Base-by-base conservation (phyloP, 1,140 invertebrate species). In the Ylistrum balloti region DNA sequence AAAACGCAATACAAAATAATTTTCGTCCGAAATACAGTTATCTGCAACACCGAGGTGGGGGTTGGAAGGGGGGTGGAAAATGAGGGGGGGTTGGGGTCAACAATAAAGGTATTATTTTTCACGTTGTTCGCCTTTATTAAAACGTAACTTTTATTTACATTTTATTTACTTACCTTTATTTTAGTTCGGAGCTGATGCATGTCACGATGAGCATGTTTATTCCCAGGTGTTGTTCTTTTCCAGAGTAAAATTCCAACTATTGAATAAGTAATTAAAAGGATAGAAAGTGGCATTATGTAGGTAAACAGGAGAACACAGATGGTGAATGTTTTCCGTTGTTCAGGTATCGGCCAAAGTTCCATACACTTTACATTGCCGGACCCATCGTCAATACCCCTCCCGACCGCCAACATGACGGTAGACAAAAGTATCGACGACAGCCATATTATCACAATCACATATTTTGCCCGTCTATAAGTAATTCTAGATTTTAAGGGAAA, bases 261-360 rank as follows among this genome's bases (percentile, higher is more conserved):
- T 0, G 96, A 93, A 92, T 97, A 97, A 0, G 96, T 96, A 74
- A 96, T 95, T 17, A 95, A 93, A 13, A 97, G 94, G 20, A 96
- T 95, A 20, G 95, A 34, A 86, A 97, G 94, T 0, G 97, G 97
- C 9, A 97, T 92, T 15, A 96, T 93, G 93, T 97, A 97, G 0
- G 97, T 97, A 33, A 96, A 93, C 15, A 96, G 89, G 88, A 97
- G 96, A 9, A 97, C 94, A 91, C 96, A 94, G 17, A 96, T 94
- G 0, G 97, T 97, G 94, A 97, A 97, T 0, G 94, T 89, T 89
- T 95, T 92, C 9, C 95, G 92, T 38, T 90, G 94, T 15, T 90
- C 89, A 0, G 90, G 33, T 20, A 92, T 88, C 0, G 92, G 92
- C 95, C 95, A 96, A 28, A 91, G 56, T 74, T 96, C 95, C 22